Evolutionary conservation across 2,113 vertebrate genomes (phyloP).

Genomic region (Trichechus manatus): DNA sequence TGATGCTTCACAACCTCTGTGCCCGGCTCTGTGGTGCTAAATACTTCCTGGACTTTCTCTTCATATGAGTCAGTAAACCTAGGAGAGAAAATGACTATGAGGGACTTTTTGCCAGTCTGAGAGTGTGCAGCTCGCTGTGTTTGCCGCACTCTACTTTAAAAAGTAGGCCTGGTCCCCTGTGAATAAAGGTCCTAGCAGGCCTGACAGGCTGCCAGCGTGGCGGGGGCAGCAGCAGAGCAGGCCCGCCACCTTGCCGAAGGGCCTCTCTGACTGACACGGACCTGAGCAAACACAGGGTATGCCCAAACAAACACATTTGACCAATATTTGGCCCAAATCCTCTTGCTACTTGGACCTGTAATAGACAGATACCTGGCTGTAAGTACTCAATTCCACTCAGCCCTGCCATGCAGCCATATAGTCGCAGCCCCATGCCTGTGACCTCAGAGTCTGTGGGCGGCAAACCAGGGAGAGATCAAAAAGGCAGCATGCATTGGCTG

Average conservation of each 20-base stretch:
- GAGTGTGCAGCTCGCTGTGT: neutral
- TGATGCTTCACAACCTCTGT: neutral
- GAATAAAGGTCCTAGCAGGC: neutral
- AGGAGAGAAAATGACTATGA: constrained; percentile 2
- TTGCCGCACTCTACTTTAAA: neutral
- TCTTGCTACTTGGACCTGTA: neutral
- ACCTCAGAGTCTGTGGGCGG: neutral
- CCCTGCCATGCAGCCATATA: neutral
- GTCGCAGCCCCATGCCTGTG: neutral
- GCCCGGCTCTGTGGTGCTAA: neutral
- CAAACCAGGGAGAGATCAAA: neutral
- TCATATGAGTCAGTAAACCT: constrained; percentile 55
- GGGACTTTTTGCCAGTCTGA: neutral
- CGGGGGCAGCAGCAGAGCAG: neutral
- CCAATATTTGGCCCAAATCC: neutral
- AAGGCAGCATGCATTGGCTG: too few species aligned
- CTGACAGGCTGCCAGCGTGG: rapidly evolving
- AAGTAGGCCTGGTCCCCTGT: constrained; percentile 14
- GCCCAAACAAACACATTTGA: neutral
- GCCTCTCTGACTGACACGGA: neutral
- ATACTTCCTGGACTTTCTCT: constrained; percentile 52
- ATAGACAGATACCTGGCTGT: neutral
- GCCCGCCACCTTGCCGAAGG: neutral
- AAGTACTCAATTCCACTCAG: neutral
- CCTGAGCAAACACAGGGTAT: neutral